Evolutionary conservation across 1,140 invertebrate species (phyloP).

Genomic region (Akabosia matsudoensis): DNA sequence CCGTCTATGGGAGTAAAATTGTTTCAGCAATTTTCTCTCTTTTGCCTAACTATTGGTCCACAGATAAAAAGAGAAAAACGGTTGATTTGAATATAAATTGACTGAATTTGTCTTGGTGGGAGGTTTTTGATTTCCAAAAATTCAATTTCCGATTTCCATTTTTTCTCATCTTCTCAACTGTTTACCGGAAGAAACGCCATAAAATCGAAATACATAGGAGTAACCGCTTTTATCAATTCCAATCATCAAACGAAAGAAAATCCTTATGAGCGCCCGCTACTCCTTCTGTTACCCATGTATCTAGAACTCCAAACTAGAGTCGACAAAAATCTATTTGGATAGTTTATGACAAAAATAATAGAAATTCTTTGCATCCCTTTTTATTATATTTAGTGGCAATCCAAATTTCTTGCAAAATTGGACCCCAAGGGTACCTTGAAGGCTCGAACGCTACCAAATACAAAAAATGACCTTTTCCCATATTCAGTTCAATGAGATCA

Average conservation of each 20-base stretch:
- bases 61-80: constrained; percentile 1
- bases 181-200: neutral
- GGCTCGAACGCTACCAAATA: no score
- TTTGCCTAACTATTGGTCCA: neutral
- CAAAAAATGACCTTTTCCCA: no score
- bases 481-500: no score
- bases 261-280: neutral
- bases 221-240: constrained; percentile 2
- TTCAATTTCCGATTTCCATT: constrained; percentile 44
- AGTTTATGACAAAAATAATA: no score
- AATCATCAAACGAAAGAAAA: neutral
- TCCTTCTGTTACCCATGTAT: no score
- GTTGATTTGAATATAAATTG: constrained; percentile 23
- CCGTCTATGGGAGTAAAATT: neutral
- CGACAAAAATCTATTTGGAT: no score
- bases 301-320: no score
- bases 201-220: constrained; percentile 1
- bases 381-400: no score
- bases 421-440: no score
- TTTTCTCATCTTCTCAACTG: constrained; percentile 33
- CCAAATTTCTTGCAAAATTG: no score
- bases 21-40: neutral
- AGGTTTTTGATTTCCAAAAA: constrained; percentile 45
- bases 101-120: constrained; percentile 26
- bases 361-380: neutral